phyloP scores from a whole-genome alignment of 2,888 invertebrate genomes.

The Scelioninae gen. 2 region DNA sequence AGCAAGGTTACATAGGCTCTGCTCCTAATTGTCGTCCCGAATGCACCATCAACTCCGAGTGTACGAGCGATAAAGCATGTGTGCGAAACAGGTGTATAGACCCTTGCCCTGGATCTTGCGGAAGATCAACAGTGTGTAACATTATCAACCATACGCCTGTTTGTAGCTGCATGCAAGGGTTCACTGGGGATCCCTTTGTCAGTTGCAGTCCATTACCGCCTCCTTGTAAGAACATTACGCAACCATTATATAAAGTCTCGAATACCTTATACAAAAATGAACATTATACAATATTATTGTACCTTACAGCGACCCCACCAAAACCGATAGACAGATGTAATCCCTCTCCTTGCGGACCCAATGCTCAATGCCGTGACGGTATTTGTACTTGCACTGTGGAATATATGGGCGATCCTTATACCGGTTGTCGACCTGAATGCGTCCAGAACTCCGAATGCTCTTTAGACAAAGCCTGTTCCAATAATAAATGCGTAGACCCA shows the following conservation, averaged over 20 bases:
- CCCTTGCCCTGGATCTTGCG: constrained; percentile 88
- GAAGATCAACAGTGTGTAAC: constrained; percentile 81
- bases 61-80: constrained; percentile 84
- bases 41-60: constrained; percentile 83
- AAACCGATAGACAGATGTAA: constrained; percentile 78
- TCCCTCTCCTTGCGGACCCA: constrained; percentile 85
- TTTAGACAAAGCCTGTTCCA: constrained; percentile 84
- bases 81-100: constrained; percentile 87
- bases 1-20: constrained; percentile 84
- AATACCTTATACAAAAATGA: no score
- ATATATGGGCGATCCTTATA: constrained; percentile 75
- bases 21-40: constrained; percentile 90
- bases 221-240: constrained; percentile 21
- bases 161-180: constrained; percentile 84
- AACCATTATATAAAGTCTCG: no score
- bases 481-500: constrained; percentile 88
- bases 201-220: constrained; percentile 16
- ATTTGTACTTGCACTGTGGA: constrained; percentile 73
- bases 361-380: constrained; percentile 80
- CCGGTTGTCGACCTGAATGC: constrained; percentile 88
- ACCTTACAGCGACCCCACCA: constrained; percentile 64
- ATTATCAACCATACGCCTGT: constrained; percentile 88
- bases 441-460: constrained; percentile 87
- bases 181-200: constrained; percentile 78
- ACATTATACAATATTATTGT: constrained; percentile 3